Evolutionary conservation across 2,797 vertebrate genomes (phyloP), one percentile per base, ranked within the genome.

Genomic region (Rhinoraja longicauda): DNA sequence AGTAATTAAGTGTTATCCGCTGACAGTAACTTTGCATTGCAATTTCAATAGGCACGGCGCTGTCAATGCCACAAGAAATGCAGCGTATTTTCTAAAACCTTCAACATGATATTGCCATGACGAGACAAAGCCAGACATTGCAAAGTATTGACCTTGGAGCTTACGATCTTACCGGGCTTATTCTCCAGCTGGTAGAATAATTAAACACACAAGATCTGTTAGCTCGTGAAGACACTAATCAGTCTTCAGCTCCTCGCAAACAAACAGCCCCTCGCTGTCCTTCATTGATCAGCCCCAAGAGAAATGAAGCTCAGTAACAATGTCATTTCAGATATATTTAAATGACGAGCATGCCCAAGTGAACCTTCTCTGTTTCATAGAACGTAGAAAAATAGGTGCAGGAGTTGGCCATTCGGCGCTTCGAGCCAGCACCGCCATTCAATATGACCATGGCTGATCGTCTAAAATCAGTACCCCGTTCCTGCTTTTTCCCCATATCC

Each of bases 111-210:
- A 67, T 45, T 32, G 19, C 24, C 29, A 19, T 29, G 59, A 88
- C 10, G 59, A 36, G 4, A 5, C 5, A 7, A 64, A 88, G n/a
- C n/a, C 62, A 67, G n/a, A 67, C 6, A 67, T 8, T 10, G 13
- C n/a, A 64, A 67, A 88, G n/a, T 36, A 67, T 64, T 36, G 62
- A 88, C 59, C 84, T 64, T 88, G 62, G 57, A 32, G 84, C 32
- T 88, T 84, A 88, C 21, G 59, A 67, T 88, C 64, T 88, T 88
- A 88, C 62, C 24, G 84, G 36, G n/a, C 9, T 67, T 67, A 36
- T 17, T 5, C 62, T 67, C 84, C 84, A 88, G 59, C 59, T n/a
- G 15, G 13, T 62, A 64, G 84, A 88, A 88, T 88, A 67, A 67
- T 88, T 88, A 67, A 88, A 67, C 62, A 64, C 15, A 67, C 84